Evolutionary conservation across 2,113 vertebrate species (phyloP), one percentile per base, ranked within the genome.

Genomic region (Chaetorhynchus papuensis): DNA sequence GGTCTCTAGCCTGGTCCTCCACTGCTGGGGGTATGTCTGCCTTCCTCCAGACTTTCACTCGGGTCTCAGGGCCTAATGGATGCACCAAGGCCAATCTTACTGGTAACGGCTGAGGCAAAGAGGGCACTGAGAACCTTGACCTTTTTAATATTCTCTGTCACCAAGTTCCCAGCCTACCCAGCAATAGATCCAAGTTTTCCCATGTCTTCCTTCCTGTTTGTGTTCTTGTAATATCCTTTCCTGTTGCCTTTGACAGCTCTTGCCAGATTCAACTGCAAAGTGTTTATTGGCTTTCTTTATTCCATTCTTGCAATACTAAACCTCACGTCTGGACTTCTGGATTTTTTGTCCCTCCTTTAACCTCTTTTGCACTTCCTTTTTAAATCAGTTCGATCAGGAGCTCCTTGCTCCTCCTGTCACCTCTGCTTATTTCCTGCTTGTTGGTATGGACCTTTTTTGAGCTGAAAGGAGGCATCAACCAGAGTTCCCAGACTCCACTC

Each of bases 401-500:
- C 9, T 72, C 37, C 44, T 71, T 33, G 19, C 13, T 65, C 15
- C 15, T 65, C 16, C 22, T 70, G 28, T 26, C 9, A 30, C 10
- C 3, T 41, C 39, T 50, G 8, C 13, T 60, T 50, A 19, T 80
- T 65, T 71, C 2, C 39, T 76, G 6, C 12, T 66, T 77, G 5
- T 20, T 81, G 21, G 7, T 14, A 31, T 35, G 15, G 11, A 53
- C 1, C 0, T 49, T 85, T 41, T 39, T 44, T 42, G 56, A 59
- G 13, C 15, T 21, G 52, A 31, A 19, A 61, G 37, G 4, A 76
- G 10, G 3, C 63, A 42, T 39, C 11, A 77, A 11, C 10, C 14
- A 30, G 3, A 12, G 49, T 64, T 50, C 15, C 6, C 1, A 0
- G 24, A 27, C 23, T 68, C 1, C 27, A 39, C 12, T 72, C 13